Evolutionary conservation across 2,113 vertebrate genomes (phyloP).

Genomic region (Centrocercus urophasianus): DNA sequence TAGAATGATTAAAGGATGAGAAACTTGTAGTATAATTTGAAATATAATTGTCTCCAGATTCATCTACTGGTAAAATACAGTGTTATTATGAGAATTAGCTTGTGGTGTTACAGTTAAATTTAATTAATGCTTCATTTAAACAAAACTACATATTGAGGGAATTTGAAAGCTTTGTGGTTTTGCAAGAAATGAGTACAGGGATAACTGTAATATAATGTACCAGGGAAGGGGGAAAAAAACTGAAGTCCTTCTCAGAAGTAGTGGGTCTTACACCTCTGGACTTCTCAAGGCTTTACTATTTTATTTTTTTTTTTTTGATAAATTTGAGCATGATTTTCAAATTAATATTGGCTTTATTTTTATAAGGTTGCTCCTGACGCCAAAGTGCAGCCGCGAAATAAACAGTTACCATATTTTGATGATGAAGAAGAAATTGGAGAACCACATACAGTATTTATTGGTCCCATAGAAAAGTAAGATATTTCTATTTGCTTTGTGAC

Average conservation of each 20-base stretch:
- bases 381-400: conserved; percentile 80
- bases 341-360: conserved; percentile 40
- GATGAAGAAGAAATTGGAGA: conserved; percentile 91
- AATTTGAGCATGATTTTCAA: not conserved
- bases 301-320: not conserved
- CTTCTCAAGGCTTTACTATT: not conserved
- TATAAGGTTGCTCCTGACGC: conserved; percentile 77
- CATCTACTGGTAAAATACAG: not conserved
- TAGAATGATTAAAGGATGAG: not conserved
- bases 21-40: not conserved
- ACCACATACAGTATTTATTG: conserved; percentile 91
- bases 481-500: not conserved
- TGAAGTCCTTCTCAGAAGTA: not conserved
- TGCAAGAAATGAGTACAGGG: not conserved
- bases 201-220: not conserved
- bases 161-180: not conserved
- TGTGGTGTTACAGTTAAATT: not conserved
- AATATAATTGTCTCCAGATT: not conserved
- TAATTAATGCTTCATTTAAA: not conserved
- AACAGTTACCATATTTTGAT: conserved; percentile 84
- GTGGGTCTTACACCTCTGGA: not conserved
- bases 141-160: not conserved
- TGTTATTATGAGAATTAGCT: not conserved
- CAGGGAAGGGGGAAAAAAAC: not conserved
- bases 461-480: conserved; percentile 93